These are phyloP conservation scores for Lepus townsendii DNA, from an alignment of 2,797 vertebrate genomes.

Conservation along the genomic window DNA sequence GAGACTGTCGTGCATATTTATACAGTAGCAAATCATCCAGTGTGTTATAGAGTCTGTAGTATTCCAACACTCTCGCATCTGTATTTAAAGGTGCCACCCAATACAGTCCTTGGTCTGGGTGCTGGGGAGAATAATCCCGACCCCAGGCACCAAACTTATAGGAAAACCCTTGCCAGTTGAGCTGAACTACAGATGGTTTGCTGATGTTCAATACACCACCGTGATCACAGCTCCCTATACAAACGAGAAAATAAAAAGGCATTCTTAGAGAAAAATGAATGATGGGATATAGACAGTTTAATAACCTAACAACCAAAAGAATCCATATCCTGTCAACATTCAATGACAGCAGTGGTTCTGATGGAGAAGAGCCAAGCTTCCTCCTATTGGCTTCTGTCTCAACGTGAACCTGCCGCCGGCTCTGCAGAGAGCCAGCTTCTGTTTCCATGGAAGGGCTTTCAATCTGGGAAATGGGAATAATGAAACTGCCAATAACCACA, in stretches of 20 bases:
- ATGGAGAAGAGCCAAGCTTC: background rate
- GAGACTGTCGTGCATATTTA: rapidly evolving
- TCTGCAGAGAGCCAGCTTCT: background rate
- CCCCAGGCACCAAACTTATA: conserved; percentile 89
- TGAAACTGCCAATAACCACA: background rate
- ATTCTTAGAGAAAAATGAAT: conserved; percentile 63
- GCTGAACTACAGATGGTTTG: conserved; percentile 85
- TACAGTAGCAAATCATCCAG: conserved; percentile 87
- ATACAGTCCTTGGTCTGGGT: conserved; percentile 82
- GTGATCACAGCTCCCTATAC: conserved; percentile 88
- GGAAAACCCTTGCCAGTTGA: conserved; percentile 88
- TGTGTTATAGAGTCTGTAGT: conserved; percentile 85
- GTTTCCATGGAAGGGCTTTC: background rate
- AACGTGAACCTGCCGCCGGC: background rate
- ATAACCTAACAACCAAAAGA: conserved; percentile 32
- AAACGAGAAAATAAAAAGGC: conserved; percentile 65
- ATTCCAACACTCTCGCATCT: conserved; percentile 75
- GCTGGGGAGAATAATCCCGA: conserved; percentile 85
- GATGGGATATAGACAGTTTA: background rate
- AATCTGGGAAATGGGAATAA: background rate
- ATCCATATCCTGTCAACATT: conserved; percentile 9
- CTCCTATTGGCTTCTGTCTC: background rate
- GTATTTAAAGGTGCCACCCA: conserved; percentile 89
- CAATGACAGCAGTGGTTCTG: background rate
- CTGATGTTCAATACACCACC: conserved; percentile 86